These are phyloP conservation scores for Cyprinus carpio DNA, from an alignment of 2,113 vertebrate species.

Conservation along the genomic window DNA sequence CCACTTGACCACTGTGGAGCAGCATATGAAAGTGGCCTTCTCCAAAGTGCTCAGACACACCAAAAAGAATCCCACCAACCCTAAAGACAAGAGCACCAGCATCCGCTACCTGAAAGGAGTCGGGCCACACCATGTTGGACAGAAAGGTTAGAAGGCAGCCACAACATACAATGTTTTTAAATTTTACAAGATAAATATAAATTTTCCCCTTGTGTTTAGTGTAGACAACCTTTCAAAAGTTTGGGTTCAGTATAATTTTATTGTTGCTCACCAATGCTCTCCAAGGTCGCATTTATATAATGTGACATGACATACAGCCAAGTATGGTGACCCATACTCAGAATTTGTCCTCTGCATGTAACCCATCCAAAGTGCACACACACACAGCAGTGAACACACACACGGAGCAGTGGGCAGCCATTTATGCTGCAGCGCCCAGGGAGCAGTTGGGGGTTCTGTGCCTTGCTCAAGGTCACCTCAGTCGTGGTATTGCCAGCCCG, in stretches of 20 bases:
- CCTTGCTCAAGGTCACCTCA: too few relatives aligned
- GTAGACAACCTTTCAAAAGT: neutral
- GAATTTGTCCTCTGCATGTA: too few relatives aligned
- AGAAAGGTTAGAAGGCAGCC: conserved; percentile 85
- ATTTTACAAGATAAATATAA: neutral
- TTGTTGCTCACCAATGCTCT: neutral
- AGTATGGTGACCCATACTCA: too few relatives aligned
- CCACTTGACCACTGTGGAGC: conserved; percentile 90
- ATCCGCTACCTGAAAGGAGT: conserved; percentile 94
- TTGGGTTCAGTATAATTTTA: neutral
- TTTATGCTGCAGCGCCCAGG: too few relatives aligned
- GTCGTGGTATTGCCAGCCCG: too few relatives aligned
- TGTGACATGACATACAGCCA: too few relatives aligned
- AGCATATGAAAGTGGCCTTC: conserved; percentile 98
- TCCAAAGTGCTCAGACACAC: conserved; percentile 97
- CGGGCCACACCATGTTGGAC: conserved; percentile 86
- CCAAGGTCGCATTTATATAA: neutral
- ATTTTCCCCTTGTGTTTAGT: neutral
- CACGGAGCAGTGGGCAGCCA: too few relatives aligned
- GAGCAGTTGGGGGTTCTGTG: too few relatives aligned
- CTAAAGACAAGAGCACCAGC: conserved; percentile 98
- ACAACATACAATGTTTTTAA: neutral
- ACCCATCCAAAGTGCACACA: too few relatives aligned
- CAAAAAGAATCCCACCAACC: conserved; percentile 95
- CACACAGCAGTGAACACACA: too few relatives aligned